These are phyloP conservation scores for Chironomus tentans DNA, from an alignment of 2,888 invertebrate species.

Conservation along the genomic window DNA sequence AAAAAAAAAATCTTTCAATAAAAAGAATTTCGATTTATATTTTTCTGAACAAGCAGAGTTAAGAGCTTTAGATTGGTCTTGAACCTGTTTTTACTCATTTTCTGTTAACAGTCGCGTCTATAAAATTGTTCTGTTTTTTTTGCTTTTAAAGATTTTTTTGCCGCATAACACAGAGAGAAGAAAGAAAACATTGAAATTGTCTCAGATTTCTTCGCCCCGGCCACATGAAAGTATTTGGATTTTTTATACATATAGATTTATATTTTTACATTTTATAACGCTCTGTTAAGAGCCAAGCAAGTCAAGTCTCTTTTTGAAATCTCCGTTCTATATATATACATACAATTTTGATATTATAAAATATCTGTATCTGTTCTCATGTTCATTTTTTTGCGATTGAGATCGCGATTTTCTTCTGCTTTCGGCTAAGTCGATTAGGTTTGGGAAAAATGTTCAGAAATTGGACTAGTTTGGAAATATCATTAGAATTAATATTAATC, in stretches of 20 bases:
- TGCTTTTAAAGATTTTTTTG: conserved; percentile 15
- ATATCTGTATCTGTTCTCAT: not conserved
- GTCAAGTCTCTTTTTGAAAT: not conserved
- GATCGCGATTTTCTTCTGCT: not conserved
- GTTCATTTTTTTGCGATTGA: not conserved
- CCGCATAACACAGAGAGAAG: not conserved
- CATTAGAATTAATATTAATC: too few relatives aligned
- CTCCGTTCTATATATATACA: too few relatives aligned
- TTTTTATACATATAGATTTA: not conserved
- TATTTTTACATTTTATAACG: not conserved
- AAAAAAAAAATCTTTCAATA: not conserved
- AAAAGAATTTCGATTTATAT: not conserved
- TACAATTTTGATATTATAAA: too few relatives aligned
- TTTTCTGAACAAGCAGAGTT: not conserved
- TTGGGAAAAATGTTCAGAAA: too few relatives aligned
- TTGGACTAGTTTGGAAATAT: not conserved
- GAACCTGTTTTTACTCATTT: conserved; percentile 13
- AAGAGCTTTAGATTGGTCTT: not conserved
- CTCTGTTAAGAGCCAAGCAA: not conserved
- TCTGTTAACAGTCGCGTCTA: conserved; percentile 23
- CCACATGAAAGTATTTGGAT: conserved; percentile 6
- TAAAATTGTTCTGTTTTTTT: conserved; percentile 19
- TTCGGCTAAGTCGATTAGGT: too few relatives aligned
- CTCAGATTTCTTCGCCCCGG: conserved; percentile 24
- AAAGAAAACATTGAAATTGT: conserved; percentile 15